phyloP scores from a whole-genome alignment of 2,113 vertebrate genomes.

The Indicator indicator region DNA sequence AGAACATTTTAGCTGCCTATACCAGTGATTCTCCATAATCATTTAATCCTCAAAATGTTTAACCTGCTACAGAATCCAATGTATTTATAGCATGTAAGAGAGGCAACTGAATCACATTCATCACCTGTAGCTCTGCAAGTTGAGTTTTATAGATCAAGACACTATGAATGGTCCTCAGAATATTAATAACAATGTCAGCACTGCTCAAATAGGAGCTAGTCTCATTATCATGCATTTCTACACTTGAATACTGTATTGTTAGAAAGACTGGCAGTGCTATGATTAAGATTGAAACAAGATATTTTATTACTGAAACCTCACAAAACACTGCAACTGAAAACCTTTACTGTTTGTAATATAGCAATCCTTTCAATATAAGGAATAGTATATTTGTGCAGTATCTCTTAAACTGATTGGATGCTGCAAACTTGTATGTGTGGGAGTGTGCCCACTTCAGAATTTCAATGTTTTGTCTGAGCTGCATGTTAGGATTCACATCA shows the following conservation, averaged over 20 bases:
- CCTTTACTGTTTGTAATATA: neutral
- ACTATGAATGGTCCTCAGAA: neutral
- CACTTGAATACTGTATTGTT: neutral
- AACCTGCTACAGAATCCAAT: neutral
- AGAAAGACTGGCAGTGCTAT: neutral
- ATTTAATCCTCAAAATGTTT: neutral
- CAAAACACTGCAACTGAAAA: neutral
- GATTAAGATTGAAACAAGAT: slow-evolving; percentile 42
- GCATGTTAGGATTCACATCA: slow-evolving; percentile 19
- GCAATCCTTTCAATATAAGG: neutral
- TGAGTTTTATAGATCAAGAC: neutral
- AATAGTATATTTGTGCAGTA: neutral
- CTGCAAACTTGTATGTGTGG: neutral
- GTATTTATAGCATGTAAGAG: neutral
- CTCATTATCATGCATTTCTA: neutral
- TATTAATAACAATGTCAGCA: neutral
- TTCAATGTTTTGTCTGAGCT: neutral
- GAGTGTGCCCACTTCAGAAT: neutral
- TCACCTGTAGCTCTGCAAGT: neutral
- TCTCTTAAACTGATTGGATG: neutral
- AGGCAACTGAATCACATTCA: neutral
- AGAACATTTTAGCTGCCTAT: neutral
- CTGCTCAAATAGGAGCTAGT: neutral
- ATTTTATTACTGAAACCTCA: slow-evolving; percentile 7
- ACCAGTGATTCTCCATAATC: neutral